Evolutionary conservation across 2,888 invertebrate genomes (phyloP).

Genomic region (Beris morrisii): DNA sequence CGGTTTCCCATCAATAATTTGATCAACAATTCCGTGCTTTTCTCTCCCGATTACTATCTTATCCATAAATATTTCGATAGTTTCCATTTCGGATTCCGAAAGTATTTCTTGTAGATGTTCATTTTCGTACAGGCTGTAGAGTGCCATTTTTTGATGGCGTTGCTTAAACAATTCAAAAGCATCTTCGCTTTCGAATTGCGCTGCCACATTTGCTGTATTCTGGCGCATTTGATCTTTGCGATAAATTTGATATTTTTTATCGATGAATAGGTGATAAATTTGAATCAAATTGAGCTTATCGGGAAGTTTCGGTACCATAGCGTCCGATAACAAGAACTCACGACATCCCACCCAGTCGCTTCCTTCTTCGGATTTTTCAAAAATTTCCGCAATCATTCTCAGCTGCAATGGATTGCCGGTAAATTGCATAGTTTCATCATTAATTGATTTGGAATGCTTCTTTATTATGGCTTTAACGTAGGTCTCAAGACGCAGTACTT

Average conservation of each 20-base stretch:
- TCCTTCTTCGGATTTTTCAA: neutral
- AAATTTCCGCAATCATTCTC: constrained; percentile 18
- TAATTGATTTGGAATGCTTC: constrained; percentile 5
- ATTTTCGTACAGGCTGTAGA: neutral
- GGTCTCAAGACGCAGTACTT: neutral
- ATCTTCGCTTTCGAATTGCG: constrained; percentile 6
- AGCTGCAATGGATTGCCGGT: constrained; percentile 19
- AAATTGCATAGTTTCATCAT: constrained; percentile 3
- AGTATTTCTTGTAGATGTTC: neutral
- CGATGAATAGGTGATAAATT: constrained; percentile 11
- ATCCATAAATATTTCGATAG: neutral
- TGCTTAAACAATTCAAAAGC: constrained; percentile 9
- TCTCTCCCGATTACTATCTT: constrained; percentile 6
- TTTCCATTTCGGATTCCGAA: neutral
- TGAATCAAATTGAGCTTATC: constrained; percentile 5
- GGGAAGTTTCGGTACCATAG: neutral
- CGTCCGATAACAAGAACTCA: neutral
- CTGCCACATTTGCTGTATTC: constrained; percentile 8
- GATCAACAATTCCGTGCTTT: constrained; percentile 17
- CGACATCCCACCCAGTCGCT: neutral
- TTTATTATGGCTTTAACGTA: constrained; percentile 3
- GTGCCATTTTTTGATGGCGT: constrained; percentile 15
- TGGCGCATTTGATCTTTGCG: constrained; percentile 22
- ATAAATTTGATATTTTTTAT: constrained; percentile 22
- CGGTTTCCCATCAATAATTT: constrained; percentile 6